phyloP scores from a whole-genome alignment of 92 coral and sea anemone species.

The Isaurus tuberculatus region DNA sequence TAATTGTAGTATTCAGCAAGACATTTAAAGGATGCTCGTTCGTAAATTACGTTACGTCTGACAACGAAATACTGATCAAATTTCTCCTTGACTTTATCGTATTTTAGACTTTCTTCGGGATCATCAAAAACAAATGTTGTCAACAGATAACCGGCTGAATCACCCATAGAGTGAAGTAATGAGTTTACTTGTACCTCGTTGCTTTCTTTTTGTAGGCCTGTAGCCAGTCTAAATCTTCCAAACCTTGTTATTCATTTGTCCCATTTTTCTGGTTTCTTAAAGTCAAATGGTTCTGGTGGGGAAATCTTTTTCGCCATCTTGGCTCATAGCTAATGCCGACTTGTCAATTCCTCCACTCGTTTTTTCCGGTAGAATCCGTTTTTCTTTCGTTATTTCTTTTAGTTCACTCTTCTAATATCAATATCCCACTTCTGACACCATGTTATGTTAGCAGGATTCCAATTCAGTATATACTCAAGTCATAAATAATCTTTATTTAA shows the following conservation, averaged over 20 bases:
- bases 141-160: constrained; percentile 32
- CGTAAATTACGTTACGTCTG: constrained; percentile 47
- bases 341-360: constrained; percentile 2
- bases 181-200: constrained; percentile 43
- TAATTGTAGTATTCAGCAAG: constrained; percentile 57
- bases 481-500: not conserved
- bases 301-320: constrained; percentile 39
- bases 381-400: not conserved
- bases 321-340: constrained; percentile 12
- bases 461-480: not conserved
- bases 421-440: constrained; percentile 11
- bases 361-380: not conserved
- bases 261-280: constrained; percentile 35
- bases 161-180: constrained; percentile 40
- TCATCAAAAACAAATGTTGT: not conserved
- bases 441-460: not conserved
- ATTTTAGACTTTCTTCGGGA: constrained; percentile 13
- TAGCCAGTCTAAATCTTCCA: constrained; percentile 44
- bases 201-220: constrained; percentile 24
- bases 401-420: not conserved
- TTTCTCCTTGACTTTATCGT: constrained; percentile 55
- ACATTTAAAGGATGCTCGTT: constrained; percentile 43
- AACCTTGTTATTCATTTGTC: constrained; percentile 35
- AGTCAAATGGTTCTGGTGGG: constrained; percentile 19
- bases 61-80: constrained; percentile 37